A percentile compares a stretch with the other conserved stretches of the same genome.
phyloP scores from a whole-genome alignment of 1,140 invertebrate species.

The Lepidurus packardi region DNA sequence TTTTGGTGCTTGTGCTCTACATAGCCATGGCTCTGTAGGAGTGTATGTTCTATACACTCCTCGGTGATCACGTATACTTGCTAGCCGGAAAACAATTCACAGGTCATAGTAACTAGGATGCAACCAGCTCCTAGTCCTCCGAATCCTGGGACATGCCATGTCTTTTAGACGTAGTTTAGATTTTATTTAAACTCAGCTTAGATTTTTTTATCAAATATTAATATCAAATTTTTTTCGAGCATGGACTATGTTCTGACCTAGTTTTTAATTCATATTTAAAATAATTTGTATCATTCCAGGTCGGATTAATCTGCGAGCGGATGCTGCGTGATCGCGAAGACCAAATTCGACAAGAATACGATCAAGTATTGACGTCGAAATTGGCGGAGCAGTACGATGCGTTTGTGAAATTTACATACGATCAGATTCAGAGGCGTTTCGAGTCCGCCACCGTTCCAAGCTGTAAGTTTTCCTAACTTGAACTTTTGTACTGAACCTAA shows the following conservation, averaged over 20 bases:
- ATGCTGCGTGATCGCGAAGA: slow-evolving; percentile 89
- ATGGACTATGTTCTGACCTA: no score
- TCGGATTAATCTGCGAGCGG: slow-evolving; percentile 88
- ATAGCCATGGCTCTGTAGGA: neutral
- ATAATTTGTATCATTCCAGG: slow-evolving; percentile 51
- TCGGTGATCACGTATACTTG: neutral
- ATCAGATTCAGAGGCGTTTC: slow-evolving; percentile 87
- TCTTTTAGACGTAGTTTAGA: neutral
- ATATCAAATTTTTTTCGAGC: no score
- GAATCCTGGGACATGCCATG: neutral
- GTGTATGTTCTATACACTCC: neutral
- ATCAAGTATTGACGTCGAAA: slow-evolving; percentile 81
- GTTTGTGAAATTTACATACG: slow-evolving; percentile 94
- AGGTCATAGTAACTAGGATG: slow-evolving; percentile 21
- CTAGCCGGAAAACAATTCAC: neutral
- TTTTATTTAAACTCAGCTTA: no score
- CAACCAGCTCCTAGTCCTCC: slow-evolving; percentile 16
- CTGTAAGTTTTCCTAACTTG: slow-evolving; percentile 53
- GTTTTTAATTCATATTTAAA: neutral
- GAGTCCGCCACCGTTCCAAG: slow-evolving; percentile 56
- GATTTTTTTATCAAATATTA: no score
- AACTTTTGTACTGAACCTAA: neutral
- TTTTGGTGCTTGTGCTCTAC: slow-evolving; percentile 31
- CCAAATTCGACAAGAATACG: slow-evolving; percentile 86
- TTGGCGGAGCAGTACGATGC: slow-evolving; percentile 95